phyloP scores from a whole-genome alignment of 2,113 vertebrate genomes.

The Podarcis muralis region DNA sequence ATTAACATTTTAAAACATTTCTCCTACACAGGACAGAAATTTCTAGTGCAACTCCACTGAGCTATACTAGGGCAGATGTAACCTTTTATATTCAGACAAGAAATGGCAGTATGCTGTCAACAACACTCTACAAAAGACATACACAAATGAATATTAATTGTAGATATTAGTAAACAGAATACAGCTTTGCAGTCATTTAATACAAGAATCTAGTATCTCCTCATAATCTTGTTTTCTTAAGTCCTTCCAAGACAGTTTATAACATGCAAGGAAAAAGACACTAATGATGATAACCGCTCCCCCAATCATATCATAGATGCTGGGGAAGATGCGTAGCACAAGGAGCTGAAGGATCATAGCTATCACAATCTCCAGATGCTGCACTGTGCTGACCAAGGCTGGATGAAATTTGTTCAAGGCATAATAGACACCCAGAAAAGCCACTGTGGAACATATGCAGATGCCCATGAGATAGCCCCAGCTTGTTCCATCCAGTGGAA shows the following conservation, averaged over 20 bases:
- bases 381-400: slow-evolving; percentile 95
- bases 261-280: slow-evolving; percentile 89
- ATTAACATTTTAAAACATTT: slow-evolving; percentile 37
- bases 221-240: slow-evolving; percentile 90
- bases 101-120: slow-evolving; percentile 47
- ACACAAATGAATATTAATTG: slow-evolving; percentile 42
- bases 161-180: slow-evolving; percentile 37
- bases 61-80: slow-evolving; percentile 27
- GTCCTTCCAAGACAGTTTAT: slow-evolving; percentile 92
- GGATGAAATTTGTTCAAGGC: slow-evolving; percentile 96
- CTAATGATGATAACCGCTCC: slow-evolving; percentile 92
- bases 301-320: slow-evolving; percentile 89
- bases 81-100: background rate
- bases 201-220: slow-evolving; percentile 94
- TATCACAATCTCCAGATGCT: slow-evolving; percentile 95
- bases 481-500: slow-evolving; percentile 93
- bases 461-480: slow-evolving; percentile 96
- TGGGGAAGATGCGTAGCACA: slow-evolving; percentile 90
- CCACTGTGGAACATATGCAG: slow-evolving; percentile 94
- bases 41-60: background rate
- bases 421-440: slow-evolving; percentile 96
- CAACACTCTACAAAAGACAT: slow-evolving; percentile 40
- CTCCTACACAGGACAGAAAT: slow-evolving; percentile 34
- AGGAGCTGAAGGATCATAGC: slow-evolving; percentile 96
- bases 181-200: slow-evolving; percentile 81